Evolutionary conservation across 1,140 invertebrate species (phyloP).

Genomic region (Heliothis virescens): DNA sequence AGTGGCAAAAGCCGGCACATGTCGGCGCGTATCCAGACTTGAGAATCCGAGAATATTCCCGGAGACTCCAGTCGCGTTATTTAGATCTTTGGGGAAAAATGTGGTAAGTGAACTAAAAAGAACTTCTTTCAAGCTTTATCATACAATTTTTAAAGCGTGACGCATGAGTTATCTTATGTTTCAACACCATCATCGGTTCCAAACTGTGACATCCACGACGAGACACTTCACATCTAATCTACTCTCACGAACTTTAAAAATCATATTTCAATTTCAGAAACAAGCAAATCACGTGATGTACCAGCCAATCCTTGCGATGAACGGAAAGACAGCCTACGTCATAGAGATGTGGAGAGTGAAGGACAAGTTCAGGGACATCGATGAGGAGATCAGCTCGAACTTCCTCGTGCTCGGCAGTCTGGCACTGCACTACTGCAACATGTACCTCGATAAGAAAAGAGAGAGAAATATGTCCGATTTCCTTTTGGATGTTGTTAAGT

Average conservation of each 20-base stretch:
- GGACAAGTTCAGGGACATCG: slow-evolving; percentile 57
- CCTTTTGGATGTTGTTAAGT: slow-evolving; percentile 74
- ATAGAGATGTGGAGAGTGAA: slow-evolving; percentile 70
- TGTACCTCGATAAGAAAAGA: slow-evolving; percentile 65
- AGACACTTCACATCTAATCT: too few relatives aligned
- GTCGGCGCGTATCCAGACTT: slow-evolving; percentile 52
- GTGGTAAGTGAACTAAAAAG: slow-evolving; percentile 49
- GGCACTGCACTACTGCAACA: slow-evolving; percentile 64
- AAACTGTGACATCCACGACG: too few relatives aligned
- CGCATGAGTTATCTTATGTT: too few relatives aligned
- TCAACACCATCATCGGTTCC: too few relatives aligned
- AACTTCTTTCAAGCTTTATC: too few relatives aligned
- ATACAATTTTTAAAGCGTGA: too few relatives aligned
- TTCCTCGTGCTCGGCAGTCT: slow-evolving; percentile 68
- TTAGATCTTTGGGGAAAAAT: slow-evolving; percentile 53
- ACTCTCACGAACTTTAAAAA: too few relatives aligned
- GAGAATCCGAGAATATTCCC: slow-evolving; percentile 57
- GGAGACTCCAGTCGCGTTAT: slow-evolving; percentile 51
- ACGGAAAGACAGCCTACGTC: slow-evolving; percentile 65
- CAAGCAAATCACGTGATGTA: slow-evolving; percentile 66
- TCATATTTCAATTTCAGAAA: slow-evolving; percentile 54
- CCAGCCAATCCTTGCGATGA: slow-evolving; percentile 61
- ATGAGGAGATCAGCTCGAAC: slow-evolving; percentile 64
- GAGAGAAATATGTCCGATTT: slow-evolving; percentile 72
- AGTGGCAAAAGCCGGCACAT: slow-evolving; percentile 54